phyloP scores from a whole-genome alignment of 2,888 invertebrate species.

The Lymantria dispar region DNA sequence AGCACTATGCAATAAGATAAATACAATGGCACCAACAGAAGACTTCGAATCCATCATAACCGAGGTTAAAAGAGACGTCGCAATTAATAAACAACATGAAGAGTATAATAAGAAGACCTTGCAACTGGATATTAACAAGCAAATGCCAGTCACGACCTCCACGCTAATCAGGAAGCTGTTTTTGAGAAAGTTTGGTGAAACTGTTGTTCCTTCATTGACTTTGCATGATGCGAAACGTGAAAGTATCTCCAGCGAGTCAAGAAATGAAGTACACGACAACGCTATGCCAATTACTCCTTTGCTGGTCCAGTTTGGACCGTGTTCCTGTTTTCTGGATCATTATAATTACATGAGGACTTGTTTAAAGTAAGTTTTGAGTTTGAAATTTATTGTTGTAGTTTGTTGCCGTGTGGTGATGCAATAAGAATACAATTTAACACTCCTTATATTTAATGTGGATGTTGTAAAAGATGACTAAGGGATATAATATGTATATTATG shows the following conservation, averaged over 20 bases:
- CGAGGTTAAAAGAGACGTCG: slow-evolving; percentile 59
- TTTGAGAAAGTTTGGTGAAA: slow-evolving; percentile 41
- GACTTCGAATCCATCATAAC: slow-evolving; percentile 63
- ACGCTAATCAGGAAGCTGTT: slow-evolving; percentile 59
- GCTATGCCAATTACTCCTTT: slow-evolving; percentile 32
- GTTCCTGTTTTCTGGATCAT: slow-evolving; percentile 48
- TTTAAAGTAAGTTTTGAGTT: slow-evolving; percentile 38
- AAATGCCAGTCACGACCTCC: slow-evolving; percentile 51
- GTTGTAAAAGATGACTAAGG: no score
- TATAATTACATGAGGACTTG: slow-evolving; percentile 51
- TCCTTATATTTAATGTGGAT: no score
- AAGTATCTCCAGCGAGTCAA: slow-evolving; percentile 7
- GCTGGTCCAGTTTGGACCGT: slow-evolving; percentile 38
- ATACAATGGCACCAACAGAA: slow-evolving; percentile 36
- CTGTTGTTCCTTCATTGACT: background rate
- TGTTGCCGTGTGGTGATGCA: no score
- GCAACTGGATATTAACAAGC: slow-evolving; percentile 50
- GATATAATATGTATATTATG: no score
- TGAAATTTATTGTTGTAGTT: no score
- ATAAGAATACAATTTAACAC: no score
- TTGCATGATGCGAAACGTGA: slow-evolving; percentile 6
- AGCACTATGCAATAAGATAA: slow-evolving; percentile 57
- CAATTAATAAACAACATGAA: slow-evolving; percentile 48
- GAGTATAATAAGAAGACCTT: slow-evolving; percentile 41
- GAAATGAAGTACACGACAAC: slow-evolving; percentile 35